Conservation (phyloP, 2,113 vertebrate genomes). For the Aptenodytes forsteri region DNA sequence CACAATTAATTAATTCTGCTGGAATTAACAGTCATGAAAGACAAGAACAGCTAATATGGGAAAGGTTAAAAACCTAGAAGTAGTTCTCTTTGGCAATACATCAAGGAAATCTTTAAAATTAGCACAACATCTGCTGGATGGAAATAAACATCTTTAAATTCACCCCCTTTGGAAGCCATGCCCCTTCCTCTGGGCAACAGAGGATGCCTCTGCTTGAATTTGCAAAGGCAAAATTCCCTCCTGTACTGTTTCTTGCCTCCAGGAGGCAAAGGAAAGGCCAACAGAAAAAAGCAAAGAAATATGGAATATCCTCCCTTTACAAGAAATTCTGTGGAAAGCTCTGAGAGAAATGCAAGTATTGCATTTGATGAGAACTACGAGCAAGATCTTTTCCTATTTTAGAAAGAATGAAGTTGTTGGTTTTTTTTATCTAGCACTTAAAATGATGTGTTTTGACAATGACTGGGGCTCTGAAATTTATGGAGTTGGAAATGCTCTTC, state of each 20-base stretch:
- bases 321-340: background rate
- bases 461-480: background rate
- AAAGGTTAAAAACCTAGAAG: background rate
- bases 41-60: background rate
- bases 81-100: background rate
- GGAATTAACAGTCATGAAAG: background rate
- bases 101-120: background rate
- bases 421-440: background rate
- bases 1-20: background rate
- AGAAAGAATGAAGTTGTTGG: background rate
- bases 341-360: background rate
- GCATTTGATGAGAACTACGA: background rate
- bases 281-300: background rate
- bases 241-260: background rate
- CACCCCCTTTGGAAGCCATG: background rate
- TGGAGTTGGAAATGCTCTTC: background rate
- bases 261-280: rapidly evolving
- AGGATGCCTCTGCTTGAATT: background rate
- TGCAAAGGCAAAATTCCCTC: background rate
- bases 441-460: background rate
- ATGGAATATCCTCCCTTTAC: rapidly evolving
- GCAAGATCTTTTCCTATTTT: background rate
- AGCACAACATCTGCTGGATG: background rate
- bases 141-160: background rate
- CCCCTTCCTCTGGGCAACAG: background rate